Evolutionary conservation across 2,113 vertebrate species (phyloP), one percentile per base, ranked within the genome.

Genomic region (Thermophis baileyi): DNA sequence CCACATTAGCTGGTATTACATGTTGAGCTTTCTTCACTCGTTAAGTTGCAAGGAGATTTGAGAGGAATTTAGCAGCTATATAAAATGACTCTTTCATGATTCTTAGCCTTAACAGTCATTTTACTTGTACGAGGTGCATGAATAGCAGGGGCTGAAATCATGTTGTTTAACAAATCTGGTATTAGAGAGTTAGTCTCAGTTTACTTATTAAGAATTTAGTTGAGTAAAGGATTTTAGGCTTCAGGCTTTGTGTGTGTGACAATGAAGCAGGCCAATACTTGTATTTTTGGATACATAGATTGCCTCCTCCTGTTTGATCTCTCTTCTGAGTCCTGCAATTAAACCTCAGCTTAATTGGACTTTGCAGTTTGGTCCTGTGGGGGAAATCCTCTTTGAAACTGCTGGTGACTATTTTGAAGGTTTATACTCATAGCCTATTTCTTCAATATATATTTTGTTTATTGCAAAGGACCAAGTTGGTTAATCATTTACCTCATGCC

Each of bases 51-150:
- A 99, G 98, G 98, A 99, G 99, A 99, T 99, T 99, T 99, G 98
- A 99, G 98, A 98, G 98, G 98, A 99, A 99, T 99, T 99, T 99
- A 99, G 98, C 98, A 99, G 99, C 98, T 98, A 99, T 98, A 99
- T 99, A 99, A 99, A 99, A 99, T 98, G 98, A 98, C 98, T 99
- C 98, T 98, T 99, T 98, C 99, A 99, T 98, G 99, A 98, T 98
- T 99, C 98, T 90, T 98, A 99, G 99, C 98, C 99, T 99, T 99
- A 99, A 98, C 98, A 99, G 99, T 99, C 98, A 98, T 97, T 98
- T 99, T 99, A 97, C 97, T 98, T 97, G 97, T 98, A 98, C 98
- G 98, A 98, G 98, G 97, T 98, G 95, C 98, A 97, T 98, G 98
- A 99, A 99, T 98, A 98, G 98, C 98, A 98, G 97, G 97, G 98